Conservation (phyloP, 2,113 vertebrate species). For the Orycteropus afer region DNA sequence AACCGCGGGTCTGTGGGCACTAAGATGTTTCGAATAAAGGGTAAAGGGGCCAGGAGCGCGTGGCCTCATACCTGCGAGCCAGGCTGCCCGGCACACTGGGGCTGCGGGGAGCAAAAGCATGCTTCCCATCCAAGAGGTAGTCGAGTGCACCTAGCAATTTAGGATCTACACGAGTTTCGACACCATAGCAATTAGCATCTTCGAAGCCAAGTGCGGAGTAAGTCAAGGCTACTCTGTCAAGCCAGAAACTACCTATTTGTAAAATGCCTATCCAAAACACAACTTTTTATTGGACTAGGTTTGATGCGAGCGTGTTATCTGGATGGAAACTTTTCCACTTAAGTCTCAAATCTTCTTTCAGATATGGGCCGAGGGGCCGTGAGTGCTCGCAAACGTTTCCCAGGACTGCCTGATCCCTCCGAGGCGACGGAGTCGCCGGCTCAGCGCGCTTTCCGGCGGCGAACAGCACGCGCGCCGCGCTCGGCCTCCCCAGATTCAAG, state of each 20-base stretch:
- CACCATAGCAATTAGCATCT: neutral
- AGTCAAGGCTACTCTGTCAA: neutral
- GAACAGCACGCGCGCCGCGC: neutral
- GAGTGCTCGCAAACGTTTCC: neutral
- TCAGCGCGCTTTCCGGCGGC: neutral
- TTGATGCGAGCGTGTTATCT: constrained; percentile 3
- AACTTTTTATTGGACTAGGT: constrained; percentile 71
- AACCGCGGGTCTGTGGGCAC: neutral
- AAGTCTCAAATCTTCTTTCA: neutral
- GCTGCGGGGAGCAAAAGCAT: neutral
- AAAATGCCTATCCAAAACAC: constrained; percentile 47
- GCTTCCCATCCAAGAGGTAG: neutral
- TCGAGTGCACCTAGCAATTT: neutral
- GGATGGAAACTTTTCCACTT: constrained; percentile 83
- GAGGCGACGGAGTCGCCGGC: neutral
- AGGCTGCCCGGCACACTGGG: neutral
- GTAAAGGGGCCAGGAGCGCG: neutral
- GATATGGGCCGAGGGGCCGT: neutral
- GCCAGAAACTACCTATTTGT: neutral
- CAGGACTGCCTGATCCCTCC: neutral
- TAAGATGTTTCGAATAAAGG: neutral
- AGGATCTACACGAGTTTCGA: constrained; percentile 4
- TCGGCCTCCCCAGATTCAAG: neutral
- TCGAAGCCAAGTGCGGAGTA: neutral
- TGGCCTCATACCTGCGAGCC: neutral